phyloP scores from a whole-genome alignment of 2,113 vertebrate species.

The Catharus minimus region DNA sequence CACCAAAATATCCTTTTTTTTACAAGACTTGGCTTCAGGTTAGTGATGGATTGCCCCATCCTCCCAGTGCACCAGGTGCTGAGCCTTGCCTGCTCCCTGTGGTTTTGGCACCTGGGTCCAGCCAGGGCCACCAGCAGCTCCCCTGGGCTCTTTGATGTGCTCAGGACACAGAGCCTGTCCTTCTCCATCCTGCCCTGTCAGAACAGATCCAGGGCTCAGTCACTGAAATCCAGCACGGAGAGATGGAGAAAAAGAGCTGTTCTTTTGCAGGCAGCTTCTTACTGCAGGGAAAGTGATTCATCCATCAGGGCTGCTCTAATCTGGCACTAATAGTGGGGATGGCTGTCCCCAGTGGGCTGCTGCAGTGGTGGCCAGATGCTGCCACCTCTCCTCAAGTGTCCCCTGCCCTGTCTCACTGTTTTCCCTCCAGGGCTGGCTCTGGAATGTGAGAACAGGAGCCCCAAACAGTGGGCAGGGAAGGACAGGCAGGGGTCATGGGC shows the following conservation, averaged over 20 bases:
- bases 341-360: background rate
- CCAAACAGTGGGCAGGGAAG: background rate
- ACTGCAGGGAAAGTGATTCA: background rate
- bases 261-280: constrained; percentile 2
- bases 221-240: background rate
- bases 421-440: background rate
- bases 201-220: accelerated
- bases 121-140: background rate
- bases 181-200: background rate
- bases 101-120: background rate
- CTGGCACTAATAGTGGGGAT: background rate
- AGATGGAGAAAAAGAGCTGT: background rate
- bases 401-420: background rate
- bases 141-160: background rate
- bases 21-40: background rate
- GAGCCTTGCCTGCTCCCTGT: background rate
- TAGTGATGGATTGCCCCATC: accelerated
- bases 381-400: background rate
- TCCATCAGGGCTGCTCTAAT: background rate
- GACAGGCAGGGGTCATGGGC: background rate
- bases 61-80: background rate
- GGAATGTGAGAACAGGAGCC: background rate
- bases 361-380: background rate
- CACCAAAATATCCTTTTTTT: background rate
- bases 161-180: accelerated